Conservation (phyloP, 2,113 vertebrate genomes). For the Globicephala melas region DNA sequence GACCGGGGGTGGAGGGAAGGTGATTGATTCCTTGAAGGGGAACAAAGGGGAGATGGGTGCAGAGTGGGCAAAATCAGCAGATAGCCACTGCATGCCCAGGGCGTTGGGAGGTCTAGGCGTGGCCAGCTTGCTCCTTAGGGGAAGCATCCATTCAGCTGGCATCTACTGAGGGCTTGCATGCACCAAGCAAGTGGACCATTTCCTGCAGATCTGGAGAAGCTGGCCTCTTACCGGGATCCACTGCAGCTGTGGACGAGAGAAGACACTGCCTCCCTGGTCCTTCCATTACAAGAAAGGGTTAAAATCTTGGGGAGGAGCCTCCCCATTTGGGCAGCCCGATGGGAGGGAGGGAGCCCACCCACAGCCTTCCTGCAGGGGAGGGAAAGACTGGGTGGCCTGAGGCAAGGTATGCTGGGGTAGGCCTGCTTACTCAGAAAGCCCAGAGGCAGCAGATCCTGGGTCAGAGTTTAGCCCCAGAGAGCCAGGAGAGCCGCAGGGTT, state of each 20-base stretch:
- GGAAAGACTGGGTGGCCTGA: constrained; percentile 68
- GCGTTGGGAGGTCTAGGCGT: neutral
- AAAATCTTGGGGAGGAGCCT: neutral
- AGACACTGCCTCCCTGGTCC: neutral
- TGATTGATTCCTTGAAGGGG: too few species aligned
- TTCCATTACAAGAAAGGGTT: constrained; percentile 29
- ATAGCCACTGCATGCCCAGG: accelerated
- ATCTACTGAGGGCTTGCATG: neutral
- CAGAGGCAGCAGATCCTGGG: constrained; percentile 17
- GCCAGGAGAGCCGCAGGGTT: neutral
- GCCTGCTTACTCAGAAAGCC: constrained; percentile 43
- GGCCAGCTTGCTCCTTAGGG: neutral
- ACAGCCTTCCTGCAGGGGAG: constrained; percentile 43
- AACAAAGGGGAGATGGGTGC: neutral
- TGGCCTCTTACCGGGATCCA: neutral
- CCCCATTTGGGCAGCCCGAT: neutral
- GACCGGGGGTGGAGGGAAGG: neutral
- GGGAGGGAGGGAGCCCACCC: constrained; percentile 69
- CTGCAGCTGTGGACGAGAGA: neutral
- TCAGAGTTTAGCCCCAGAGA: constrained; percentile 44
- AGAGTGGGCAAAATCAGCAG: too few species aligned
- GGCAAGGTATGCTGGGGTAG: constrained; percentile 63
- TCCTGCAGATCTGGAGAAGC: neutral
- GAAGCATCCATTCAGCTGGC: neutral
- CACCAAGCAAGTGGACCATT: accelerated